Evolutionary conservation across 2,113 vertebrate species (phyloP), one percentile per base, ranked within the genome.

Genomic region (Triplophysa dalaica): DNA sequence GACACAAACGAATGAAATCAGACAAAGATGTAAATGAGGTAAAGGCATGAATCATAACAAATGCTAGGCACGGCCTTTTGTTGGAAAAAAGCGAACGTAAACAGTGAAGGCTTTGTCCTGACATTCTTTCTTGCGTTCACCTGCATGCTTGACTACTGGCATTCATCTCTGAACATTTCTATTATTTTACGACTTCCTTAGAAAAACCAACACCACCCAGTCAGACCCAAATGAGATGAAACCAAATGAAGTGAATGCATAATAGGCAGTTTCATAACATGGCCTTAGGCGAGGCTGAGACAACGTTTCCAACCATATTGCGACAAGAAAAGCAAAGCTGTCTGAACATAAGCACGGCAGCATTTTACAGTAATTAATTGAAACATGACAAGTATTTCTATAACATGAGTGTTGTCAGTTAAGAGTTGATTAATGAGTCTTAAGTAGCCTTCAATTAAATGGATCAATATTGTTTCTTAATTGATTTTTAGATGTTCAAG

Each of bases 71-170:
- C 26, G 38, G 45, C 33, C 74, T 64, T 73, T 75, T 76, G 74
- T 65, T 76, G 26, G 12, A 52, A 3, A 63, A 74, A 60, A 58
- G 70, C 41, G 17, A 63, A 63, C 61, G 72, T 75, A 63, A 29
- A 75, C 60, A 75, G 21, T n/a, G 41, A 61, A 75, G 24, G 21
- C 38, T 63, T 75, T 75, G 60, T 75, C 16, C 12, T 22, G 60
- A 61, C 43, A 62, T 63, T 62, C 16, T 6, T 43, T 13, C 16
- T 17, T 43, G n/a, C 21, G 24, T 62, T 45, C 38, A 74, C 21
- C 24, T 48, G 11, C 50, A 56, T 72, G 11, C 16, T 26, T 26
- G 7, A 26, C 11, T 21, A 12, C 22, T 21, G 11, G 16, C 52
- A 41, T 41, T 21, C 14, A 70, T 21, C 21, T 52, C 45, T 70